Conservation (phyloP, 2,113 vertebrate species). For the Recurvirostra avosetta region DNA sequence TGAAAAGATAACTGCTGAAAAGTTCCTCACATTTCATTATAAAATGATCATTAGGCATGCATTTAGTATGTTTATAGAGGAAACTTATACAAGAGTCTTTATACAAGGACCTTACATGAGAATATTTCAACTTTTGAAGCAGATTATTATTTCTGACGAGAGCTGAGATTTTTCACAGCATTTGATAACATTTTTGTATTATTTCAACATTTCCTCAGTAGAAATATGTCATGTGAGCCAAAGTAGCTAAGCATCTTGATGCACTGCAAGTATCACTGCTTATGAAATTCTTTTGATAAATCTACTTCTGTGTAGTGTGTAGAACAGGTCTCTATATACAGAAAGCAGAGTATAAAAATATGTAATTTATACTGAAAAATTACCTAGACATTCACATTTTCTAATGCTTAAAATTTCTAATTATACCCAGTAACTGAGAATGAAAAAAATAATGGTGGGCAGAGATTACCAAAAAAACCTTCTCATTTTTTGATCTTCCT, state of each 20-base stretch:
- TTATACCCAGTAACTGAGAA: neutral
- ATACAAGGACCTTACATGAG: neutral
- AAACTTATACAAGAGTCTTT: neutral
- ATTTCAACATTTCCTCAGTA: neutral
- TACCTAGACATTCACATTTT: neutral
- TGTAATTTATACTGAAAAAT: neutral
- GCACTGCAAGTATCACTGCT: neutral
- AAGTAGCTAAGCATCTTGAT: neutral
- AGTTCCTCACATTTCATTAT: neutral
- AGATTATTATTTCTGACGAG: neutral
- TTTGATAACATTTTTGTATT: neutral
- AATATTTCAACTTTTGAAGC: neutral
- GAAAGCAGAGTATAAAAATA: neutral
- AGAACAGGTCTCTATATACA: neutral
- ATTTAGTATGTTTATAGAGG: neutral
- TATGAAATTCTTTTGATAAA: neutral
- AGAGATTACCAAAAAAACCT: neutral
- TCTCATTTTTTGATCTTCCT: neutral
- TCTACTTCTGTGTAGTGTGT: neutral
- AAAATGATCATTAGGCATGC: neutral
- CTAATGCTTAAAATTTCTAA: neutral
- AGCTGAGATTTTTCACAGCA: neutral
- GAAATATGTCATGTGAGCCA: neutral
- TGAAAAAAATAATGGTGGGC: neutral
- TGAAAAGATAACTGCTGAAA: neutral